Percentiles rank a stretch among this genome's conserved stretches.
These are phyloP conservation scores for Lepetodrilus schrolli DNA, from an alignment of 2,888 invertebrate genomes.

Conservation along the genomic window DNA sequence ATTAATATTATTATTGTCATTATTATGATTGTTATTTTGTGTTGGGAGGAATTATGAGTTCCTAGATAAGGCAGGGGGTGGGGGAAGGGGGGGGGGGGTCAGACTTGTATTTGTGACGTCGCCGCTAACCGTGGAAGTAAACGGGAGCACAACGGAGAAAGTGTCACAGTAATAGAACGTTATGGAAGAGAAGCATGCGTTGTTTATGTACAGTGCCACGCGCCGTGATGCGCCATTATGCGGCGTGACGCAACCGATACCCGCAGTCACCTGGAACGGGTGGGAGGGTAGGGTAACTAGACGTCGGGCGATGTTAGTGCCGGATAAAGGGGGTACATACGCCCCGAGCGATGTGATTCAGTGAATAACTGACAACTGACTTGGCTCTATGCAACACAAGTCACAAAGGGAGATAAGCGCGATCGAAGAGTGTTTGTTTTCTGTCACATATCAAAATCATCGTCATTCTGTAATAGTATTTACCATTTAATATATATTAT, in stretches of 20 bases:
- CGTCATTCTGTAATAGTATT: not conserved
- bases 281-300: no score
- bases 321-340: no score
- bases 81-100: no score
- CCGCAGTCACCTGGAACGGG: not conserved
- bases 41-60: not conserved
- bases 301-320: no score
- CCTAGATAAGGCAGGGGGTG: no score
- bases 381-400: no score
- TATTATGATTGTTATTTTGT: not conserved
- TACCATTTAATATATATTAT: not conserved
- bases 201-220: conserved; percentile 17
- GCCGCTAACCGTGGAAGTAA: not conserved
- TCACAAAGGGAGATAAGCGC: no score
- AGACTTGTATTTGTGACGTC: no score
- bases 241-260: not conserved
- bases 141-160: conserved; percentile 14
- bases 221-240: not conserved
- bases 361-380: no score
- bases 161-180: not conserved
- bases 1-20: conserved; percentile 37
- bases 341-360: no score
- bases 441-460: conserved; percentile 22
- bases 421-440: no score
- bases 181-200: not conserved